A percentile compares a stretch with the other conserved stretches of the same genome.
phyloP scores from a whole-genome alignment of 1,140 invertebrate genomes.

The Branchinecta lindahli region DNA sequence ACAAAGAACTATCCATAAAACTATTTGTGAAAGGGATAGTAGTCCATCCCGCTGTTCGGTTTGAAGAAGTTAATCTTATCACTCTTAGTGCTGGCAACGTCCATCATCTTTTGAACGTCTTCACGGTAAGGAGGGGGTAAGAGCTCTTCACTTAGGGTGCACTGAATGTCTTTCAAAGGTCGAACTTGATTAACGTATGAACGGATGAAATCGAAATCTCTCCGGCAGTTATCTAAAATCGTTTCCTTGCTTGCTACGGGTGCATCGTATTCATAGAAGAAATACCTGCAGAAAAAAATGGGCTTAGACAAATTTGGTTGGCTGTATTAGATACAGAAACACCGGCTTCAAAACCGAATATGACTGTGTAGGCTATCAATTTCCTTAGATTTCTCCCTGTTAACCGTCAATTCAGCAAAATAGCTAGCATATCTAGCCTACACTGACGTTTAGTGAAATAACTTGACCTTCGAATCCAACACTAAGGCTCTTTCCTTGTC shows the following conservation, averaged over 20 bases:
- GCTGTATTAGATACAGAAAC: too few relatives aligned
- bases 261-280: constrained; percentile 3
- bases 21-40: background rate
- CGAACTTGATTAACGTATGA: background rate
- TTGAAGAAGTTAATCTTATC: background rate
- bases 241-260: background rate
- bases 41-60: constrained; percentile 1
- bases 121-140: background rate
- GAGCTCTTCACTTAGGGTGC: background rate
- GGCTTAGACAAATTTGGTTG: too few relatives aligned
- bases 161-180: background rate
- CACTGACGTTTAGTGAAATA: too few relatives aligned
- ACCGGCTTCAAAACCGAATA: too few relatives aligned
- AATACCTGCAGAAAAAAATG: background rate
- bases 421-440: too few relatives aligned
- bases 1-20: background rate
- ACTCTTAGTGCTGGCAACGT: background rate
- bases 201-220: background rate
- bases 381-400: too few relatives aligned
- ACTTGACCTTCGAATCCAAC: too few relatives aligned
- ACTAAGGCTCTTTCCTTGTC: too few relatives aligned
- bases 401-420: too few relatives aligned
- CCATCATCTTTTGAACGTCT: constrained; percentile 3
- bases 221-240: background rate
- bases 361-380: too few relatives aligned